Conservation (phyloP, 2,797 vertebrate species). For the Myotis pilosus region DNA sequence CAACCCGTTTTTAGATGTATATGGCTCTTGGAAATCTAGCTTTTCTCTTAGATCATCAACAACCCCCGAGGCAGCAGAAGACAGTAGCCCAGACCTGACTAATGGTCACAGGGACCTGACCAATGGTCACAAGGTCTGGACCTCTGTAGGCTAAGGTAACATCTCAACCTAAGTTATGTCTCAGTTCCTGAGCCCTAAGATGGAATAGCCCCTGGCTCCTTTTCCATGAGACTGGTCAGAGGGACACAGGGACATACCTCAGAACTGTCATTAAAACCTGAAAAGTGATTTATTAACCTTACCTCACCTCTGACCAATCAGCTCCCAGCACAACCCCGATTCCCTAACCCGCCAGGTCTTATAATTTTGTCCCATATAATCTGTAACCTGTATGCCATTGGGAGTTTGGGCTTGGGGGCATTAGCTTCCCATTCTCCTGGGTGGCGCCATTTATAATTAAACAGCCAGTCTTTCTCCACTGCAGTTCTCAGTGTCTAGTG, state of each 20-base stretch:
- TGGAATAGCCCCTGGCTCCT: background rate
- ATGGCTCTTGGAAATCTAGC: background rate
- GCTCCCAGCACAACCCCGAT: background rate
- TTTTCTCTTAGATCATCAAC: background rate
- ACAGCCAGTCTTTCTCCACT: background rate
- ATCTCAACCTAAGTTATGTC: background rate
- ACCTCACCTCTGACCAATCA: background rate
- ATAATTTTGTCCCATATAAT: background rate
- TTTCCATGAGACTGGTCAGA: background rate
- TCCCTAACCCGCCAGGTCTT: background rate
- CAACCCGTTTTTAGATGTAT: background rate
- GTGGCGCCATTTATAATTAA: background rate
- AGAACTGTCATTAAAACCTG: background rate
- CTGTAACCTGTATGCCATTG: background rate
- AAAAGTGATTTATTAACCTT: background rate
- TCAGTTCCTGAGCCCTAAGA: background rate
- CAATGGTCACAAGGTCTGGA: background rate
- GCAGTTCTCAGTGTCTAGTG: background rate
- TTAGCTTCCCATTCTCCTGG: background rate
- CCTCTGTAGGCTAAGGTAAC: background rate
- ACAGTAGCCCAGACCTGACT: background rate
- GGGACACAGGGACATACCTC: background rate
- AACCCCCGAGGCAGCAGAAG: background rate
- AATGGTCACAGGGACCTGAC: background rate
- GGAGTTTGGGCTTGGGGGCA: too few relatives aligned